These are phyloP conservation scores for Ictidomys tridecemlineatus DNA, from an alignment of 2,113 vertebrate species.

Conservation along the genomic window DNA sequence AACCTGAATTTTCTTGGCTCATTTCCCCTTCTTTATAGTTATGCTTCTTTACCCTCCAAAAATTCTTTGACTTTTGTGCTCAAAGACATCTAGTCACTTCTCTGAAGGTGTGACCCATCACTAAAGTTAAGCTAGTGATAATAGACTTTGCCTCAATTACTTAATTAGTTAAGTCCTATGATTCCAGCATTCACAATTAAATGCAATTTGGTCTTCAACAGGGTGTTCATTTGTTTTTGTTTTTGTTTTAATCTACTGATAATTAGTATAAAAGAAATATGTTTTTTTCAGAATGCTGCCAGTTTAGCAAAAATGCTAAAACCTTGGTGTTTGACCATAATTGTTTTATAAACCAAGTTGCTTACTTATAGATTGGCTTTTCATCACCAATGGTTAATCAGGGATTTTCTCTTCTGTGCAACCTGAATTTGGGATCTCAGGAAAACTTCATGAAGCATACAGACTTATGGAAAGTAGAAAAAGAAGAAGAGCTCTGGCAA, in stretches of 20 bases:
- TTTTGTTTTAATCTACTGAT: neutral
- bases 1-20: neutral
- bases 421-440: neutral
- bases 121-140: neutral
- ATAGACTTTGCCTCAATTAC: neutral
- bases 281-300: neutral
- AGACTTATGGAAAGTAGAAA: neutral
- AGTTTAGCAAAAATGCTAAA: conserved; percentile 31
- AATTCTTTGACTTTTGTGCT: neutral
- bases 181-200: neutral
- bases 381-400: neutral
- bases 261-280: neutral
- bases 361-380: conserved; percentile 22
- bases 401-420: conserved; percentile 39
- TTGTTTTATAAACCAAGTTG: conserved; percentile 52
- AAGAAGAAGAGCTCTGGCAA: neutral
- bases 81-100: neutral
- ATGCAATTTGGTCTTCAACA: neutral
- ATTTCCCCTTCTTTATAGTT: neutral
- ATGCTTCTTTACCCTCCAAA: neutral
- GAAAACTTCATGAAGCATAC: neutral
- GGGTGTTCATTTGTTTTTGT: neutral
- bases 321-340: neutral
- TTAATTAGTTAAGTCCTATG: neutral
- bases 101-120: neutral